A percentile compares a stretch with the other conserved stretches of the same genome.
These are phyloP conservation scores for Chascanopsetta lugubris DNA, from an alignment of 2,113 vertebrate genomes.

Conservation along the genomic window DNA sequence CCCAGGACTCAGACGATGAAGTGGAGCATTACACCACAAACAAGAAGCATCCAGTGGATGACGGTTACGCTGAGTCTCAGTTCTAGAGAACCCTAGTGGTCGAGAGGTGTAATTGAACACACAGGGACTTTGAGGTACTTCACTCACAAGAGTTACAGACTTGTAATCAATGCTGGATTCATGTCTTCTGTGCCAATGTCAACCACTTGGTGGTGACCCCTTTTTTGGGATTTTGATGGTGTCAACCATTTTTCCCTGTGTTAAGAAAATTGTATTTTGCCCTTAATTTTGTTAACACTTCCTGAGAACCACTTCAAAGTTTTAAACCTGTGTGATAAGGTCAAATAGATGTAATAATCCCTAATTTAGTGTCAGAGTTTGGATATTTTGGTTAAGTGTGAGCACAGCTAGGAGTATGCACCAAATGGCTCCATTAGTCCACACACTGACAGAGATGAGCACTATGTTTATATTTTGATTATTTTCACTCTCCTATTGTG, in stretches of 20 bases:
- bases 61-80: constrained; percentile 66
- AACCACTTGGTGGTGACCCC: constrained; percentile 4
- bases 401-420: neutral
- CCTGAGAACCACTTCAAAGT: neutral
- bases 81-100: constrained; percentile 63
- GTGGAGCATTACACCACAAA: constrained; percentile 42
- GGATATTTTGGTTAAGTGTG: constrained; percentile 1
- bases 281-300: neutral
- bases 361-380: neutral
- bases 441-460: constrained; percentile 11
- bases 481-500: constrained; percentile 49
- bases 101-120: constrained; percentile 17
- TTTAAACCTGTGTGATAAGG: neutral
- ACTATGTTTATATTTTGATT: constrained; percentile 20
- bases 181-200: constrained; percentile 1
- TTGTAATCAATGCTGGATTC: constrained; percentile 19
- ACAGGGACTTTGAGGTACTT: neutral
- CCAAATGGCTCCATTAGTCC: neutral
- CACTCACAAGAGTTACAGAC: neutral
- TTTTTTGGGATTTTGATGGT: neutral
- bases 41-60: constrained; percentile 24
- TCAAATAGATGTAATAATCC: neutral
- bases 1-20: constrained; percentile 74
- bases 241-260: neutral
- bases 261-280: no score